Evolutionary conservation across 2,797 vertebrate genomes (phyloP).

Genomic region (Selene dorsalis): DNA sequence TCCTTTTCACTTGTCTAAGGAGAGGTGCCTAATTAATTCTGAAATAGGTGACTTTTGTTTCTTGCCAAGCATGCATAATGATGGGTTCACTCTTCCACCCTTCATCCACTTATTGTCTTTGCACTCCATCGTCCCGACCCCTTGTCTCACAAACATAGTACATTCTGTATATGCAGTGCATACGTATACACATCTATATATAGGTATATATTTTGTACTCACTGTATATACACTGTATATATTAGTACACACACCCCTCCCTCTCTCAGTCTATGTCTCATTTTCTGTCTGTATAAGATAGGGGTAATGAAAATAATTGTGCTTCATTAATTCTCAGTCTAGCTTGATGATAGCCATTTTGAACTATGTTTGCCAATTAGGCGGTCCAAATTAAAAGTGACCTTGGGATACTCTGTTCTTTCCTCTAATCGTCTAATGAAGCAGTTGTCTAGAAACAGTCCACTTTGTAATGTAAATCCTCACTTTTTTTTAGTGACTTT

Average conservation of each 20-base stretch:
- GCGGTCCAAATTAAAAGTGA: conserved; percentile 98
- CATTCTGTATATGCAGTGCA: not conserved
- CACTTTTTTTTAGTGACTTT: conserved; percentile 70
- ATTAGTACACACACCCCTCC: conserved; percentile 41
- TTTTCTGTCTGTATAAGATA: conserved; percentile 91
- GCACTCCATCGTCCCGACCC: conserved; percentile 43
- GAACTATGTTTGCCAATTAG: conserved; percentile 99
- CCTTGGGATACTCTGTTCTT: conserved; percentile 93
- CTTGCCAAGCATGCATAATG: conserved; percentile 83
- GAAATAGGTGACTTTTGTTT: conserved; percentile 87
- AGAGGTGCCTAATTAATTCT: conserved; percentile 84
- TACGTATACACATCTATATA: not conserved
- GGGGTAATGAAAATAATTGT: conserved; percentile 98
- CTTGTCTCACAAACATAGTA: conserved; percentile 29
- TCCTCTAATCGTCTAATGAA: conserved; percentile 92
- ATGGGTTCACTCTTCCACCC: conserved; percentile 72
- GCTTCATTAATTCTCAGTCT: conserved; percentile 97
- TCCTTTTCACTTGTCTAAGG: conserved; percentile 80
- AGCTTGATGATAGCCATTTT: conserved; percentile 98
- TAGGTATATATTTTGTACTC: not conserved
- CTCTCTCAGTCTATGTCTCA: conserved; percentile 81
- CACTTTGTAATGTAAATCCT: conserved; percentile 91
- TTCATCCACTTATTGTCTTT: conserved; percentile 67
- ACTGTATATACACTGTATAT: conserved; percentile 4
- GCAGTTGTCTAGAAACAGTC: conserved; percentile 87